These are phyloP conservation scores for Ailuropoda melanoleuca DNA, from an alignment of 2,113 vertebrate genomes.

Conservation along the genomic window DNA sequence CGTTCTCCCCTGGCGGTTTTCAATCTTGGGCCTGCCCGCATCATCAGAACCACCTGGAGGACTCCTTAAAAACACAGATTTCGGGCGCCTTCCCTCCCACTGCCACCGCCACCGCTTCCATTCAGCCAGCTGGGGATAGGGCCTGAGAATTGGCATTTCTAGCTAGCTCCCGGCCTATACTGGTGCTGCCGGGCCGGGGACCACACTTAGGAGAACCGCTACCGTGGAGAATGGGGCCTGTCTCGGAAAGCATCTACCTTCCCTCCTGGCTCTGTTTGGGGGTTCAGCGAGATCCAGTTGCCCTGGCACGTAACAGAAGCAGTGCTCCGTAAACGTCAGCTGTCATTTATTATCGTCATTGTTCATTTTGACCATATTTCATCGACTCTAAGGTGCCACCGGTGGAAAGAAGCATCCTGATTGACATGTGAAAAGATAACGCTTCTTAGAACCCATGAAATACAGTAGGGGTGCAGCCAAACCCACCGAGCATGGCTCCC, in stretches of 20 bases:
- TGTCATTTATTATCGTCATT: neutral
- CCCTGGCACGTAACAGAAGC: neutral
- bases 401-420: neutral
- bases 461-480: neutral
- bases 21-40: neutral
- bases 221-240: fast-evolving
- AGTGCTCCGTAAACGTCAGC: neutral
- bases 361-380: neutral
- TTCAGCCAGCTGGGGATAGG: neutral
- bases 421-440: neutral
- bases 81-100: neutral
- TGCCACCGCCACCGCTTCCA: fast-evolving
- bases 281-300: fast-evolving
- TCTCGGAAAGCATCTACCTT: neutral
- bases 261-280: neutral
- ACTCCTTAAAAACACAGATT: neutral
- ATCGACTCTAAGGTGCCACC: neutral
- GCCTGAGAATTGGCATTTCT: neutral
- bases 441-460: neutral
- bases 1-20: neutral
- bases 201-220: neutral
- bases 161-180: fast-evolving
- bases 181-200: fast-evolving
- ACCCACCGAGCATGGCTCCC: fast-evolving
- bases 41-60: neutral